phyloP scores from a whole-genome alignment of 2,797 vertebrate genomes.

The Rhodeus uyekii region DNA sequence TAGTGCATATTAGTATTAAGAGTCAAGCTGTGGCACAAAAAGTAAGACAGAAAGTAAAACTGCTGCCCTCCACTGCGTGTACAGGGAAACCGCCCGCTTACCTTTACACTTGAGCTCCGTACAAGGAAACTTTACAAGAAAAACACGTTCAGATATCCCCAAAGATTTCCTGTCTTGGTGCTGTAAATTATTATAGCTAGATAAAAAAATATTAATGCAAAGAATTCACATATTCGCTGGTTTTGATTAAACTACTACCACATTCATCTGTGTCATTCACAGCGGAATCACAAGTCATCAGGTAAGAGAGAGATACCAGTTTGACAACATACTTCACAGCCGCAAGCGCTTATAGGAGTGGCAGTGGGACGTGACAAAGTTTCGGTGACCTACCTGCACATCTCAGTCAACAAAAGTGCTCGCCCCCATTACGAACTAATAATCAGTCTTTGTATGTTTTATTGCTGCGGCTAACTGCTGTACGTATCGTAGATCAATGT shows the following conservation, averaged over 20 bases:
- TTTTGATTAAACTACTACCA: background rate
- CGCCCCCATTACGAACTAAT: too few relatives aligned
- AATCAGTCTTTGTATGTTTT: background rate
- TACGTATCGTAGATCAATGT: background rate
- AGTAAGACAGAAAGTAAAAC: slow-evolving; percentile 19
- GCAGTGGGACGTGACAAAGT: background rate
- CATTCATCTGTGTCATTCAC: slow-evolving; percentile 33
- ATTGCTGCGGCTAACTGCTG: background rate
- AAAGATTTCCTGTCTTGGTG: background rate
- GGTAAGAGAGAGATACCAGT: slow-evolving; percentile 43
- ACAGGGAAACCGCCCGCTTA: slow-evolving; percentile 17
- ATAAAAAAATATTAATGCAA: background rate
- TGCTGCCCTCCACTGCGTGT: too few relatives aligned
- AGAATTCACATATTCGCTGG: background rate
- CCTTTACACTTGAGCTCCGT: slow-evolving; percentile 8
- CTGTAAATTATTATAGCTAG: background rate
- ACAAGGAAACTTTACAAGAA: slow-evolving; percentile 1
- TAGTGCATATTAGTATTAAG: background rate
- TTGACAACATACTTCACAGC: slow-evolving; percentile 49
- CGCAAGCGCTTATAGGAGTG: slow-evolving; percentile 16
- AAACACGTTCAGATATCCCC: background rate
- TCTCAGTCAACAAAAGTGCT: background rate
- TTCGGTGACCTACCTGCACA: slow-evolving; percentile 28
- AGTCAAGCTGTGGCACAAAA: background rate
- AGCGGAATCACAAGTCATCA: background rate